Evolutionary conservation across 2,113 vertebrate genomes (phyloP), one percentile per base, ranked within the genome.

Genomic region (Eptesicus fuscus): DNA sequence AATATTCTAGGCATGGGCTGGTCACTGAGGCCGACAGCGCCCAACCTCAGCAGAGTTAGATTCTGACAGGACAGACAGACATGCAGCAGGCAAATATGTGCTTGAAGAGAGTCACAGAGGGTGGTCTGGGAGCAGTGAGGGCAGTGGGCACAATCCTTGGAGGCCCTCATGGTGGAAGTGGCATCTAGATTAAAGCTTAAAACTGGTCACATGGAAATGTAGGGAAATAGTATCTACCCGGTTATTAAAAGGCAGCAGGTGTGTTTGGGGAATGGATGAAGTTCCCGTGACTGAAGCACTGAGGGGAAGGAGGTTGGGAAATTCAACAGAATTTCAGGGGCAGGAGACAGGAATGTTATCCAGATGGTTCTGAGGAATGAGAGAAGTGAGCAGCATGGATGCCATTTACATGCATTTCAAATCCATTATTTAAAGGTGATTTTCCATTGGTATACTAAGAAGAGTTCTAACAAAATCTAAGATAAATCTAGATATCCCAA

Each of bases 81-180:
- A 51, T 0, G 2, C 0, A 25, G 61, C 30, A 51, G 18, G 42
- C 25, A 63, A 0, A 10, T 17, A 61, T 5, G 32, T n/a, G 53
- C 13, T 18, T 0, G 30, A 82, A 8, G 16, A 3, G 17, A n/a
- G 32, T 35, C 35, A 47, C 0, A 2, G 49, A 32, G 2, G 0
- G 40, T 7, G 20, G 14, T 86, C 17, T n/a, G 22, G 51, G 6
- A 87, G 12, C 10, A 18, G 7, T 10, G n/a, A 65, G 51, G 37
- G 18, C 8, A 22, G n/a, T 0, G 7, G 47, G 59, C 1, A 13
- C 47, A 53, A 37, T 17, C 42, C 32, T 30, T 0, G 11, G 44
- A 37, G 14, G 59, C 77, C 44, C 49, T 77, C 5, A 0, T 35
- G 37, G 28, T 47, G 13, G 32, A 83, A 59, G 9, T 4, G 37